Base-by-base conservation (phyloP, 2,888 invertebrate species). In the Hirtodrosophila duncani region DNA sequence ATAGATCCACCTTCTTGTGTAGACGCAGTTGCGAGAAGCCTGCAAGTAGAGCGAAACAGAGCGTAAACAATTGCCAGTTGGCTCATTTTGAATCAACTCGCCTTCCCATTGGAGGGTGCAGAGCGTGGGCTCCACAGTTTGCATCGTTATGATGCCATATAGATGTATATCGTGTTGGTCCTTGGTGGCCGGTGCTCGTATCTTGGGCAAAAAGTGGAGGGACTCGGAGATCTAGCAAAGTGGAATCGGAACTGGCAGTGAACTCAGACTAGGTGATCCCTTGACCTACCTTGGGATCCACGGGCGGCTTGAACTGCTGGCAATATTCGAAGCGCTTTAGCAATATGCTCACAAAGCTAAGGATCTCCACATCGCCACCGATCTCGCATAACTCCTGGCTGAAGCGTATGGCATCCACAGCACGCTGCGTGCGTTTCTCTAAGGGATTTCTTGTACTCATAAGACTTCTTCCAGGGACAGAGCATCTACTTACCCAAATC, bases 301-400 rank as follows among this genome's bases (percentile, higher is more conserved):
- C 82, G 0, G 90, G 86, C 4, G 88, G 83, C 61, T 88, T 89
- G 20, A 89, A 87, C 68, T 90, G 90, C 10, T 89, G 88, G 82
- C 87, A 92, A 55, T 88, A 88, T 72, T 92, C 91, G 59, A 94
- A 87, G 33, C 93, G 90, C 4, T 89, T 90, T 2, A 93, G 85
- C 2, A 93, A 89, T 0, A 91, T 88, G 11, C 89, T 89, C 43
- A 91, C 89, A 44, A 93, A 90, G 9, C 91, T 91, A 1, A 94
- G 88, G 18, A 93, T 88, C 86, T 94, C 94, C 10, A 92, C 91
- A 67, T 92, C 91, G 1, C 90, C 91, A 0, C 91, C 92, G 68
- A 91, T 89, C 0, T 89, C 85, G 10, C 92, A 85, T 2, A 92
- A 87, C 84, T 92, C 91, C 48, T 92, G 91, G 48, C 91, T 88